phyloP scores from a whole-genome alignment of 2,113 vertebrate species.

The Girardinichthys multiradiatus region DNA sequence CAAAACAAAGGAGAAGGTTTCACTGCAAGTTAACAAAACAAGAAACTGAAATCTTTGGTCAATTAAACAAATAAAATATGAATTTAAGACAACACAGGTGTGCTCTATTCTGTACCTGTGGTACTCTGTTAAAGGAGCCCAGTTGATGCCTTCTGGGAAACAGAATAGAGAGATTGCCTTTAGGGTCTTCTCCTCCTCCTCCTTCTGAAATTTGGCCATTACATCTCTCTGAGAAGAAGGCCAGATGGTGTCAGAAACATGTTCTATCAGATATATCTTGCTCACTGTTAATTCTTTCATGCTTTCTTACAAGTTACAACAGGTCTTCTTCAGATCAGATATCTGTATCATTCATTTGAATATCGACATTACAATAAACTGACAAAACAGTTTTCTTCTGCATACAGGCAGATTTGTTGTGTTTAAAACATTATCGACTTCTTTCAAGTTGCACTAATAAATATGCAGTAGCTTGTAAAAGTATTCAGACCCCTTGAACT shows the following conservation, averaged over 20 bases:
- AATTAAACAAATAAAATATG: neutral
- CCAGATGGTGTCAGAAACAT: neutral
- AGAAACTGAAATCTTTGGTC: neutral
- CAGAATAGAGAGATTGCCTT: constrained; percentile 94
- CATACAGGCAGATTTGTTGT: no score
- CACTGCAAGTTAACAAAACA: constrained; percentile 74
- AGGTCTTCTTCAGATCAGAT: neutral
- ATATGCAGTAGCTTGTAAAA: no score
- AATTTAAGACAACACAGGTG: neutral
- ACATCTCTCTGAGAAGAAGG: constrained; percentile 84
- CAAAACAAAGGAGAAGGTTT: constrained; percentile 96
- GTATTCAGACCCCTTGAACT: no score
- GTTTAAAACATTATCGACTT: no score
- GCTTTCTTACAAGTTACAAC: neutral
- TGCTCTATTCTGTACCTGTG: constrained; percentile 80
- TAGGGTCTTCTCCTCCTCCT: constrained; percentile 91
- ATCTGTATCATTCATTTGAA: neutral
- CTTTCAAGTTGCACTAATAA: no score
- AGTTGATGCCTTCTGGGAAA: constrained; percentile 92
- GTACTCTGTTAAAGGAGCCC: constrained; percentile 87
- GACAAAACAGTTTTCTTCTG: no score
- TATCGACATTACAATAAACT: neutral
- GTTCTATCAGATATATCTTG: no score
- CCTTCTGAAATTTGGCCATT: constrained; percentile 87
- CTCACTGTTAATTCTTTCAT: neutral